Conservation (phyloP, 2,888 invertebrate species). For the Epinotia demarniana region DNA sequence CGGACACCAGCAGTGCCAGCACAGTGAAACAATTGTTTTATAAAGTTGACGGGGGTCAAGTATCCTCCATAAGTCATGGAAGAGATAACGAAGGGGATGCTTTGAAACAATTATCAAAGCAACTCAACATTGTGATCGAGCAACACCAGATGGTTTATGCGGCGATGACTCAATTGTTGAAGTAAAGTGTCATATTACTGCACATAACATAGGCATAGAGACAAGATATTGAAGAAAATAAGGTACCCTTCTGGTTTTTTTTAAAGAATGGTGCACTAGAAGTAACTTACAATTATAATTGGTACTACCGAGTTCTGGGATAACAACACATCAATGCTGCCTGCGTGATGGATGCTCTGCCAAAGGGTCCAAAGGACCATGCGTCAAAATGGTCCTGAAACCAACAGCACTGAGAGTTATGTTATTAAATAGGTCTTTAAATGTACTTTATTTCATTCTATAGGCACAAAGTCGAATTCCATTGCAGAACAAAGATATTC, state of each 20-base stretch:
- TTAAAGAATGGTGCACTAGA: not conserved
- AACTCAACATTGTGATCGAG: not conserved
- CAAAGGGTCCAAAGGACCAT: no score
- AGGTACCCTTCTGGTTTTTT: not conserved
- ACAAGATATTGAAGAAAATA: slow-evolving; percentile 2
- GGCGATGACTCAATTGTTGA: not conserved
- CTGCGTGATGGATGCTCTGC: no score
- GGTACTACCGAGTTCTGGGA: not conserved
- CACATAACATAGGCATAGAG: not conserved
- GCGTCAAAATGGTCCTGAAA: no score
- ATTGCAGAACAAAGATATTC: no score
- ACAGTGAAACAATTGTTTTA: slow-evolving; percentile 12
- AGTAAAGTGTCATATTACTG: slow-evolving; percentile 9
- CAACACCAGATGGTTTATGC: slow-evolving; percentile 17
- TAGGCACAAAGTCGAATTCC: no score
- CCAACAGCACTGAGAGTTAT: no score
- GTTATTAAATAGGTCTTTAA: no score
- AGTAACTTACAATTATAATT: not conserved
- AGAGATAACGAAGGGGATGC: not conserved
- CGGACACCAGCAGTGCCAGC: not conserved
- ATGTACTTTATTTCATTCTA: no score
- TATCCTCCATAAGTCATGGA: not conserved
- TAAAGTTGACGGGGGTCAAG: slow-evolving; percentile 1
- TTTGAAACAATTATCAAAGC: not conserved
- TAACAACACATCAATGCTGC: not conserved